These are phyloP conservation scores for Agelastica alni DNA, from an alignment of 2,888 invertebrate species.

Conservation along the genomic window DNA sequence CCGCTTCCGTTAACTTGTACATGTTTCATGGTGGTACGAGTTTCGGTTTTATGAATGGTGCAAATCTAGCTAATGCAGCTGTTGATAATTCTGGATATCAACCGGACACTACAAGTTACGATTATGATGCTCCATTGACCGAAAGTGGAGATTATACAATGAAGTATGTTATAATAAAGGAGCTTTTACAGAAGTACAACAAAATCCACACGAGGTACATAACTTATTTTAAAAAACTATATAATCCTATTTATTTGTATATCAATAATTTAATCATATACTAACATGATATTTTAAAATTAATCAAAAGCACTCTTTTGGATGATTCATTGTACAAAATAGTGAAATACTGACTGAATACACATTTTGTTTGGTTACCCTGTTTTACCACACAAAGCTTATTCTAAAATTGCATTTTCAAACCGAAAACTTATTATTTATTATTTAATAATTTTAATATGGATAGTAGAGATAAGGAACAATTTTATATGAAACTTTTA, in stretches of 20 bases:
- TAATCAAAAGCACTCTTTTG: no score
- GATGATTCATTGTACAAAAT: no score
- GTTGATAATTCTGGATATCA: conserved; percentile 48
- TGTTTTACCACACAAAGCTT: no score
- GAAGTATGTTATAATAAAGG: conserved; percentile 73
- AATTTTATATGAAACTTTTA: no score
- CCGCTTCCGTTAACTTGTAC: conserved; percentile 78
- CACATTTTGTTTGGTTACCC: no score
- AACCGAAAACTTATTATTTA: no score
- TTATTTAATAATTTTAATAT: no score
- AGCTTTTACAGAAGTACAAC: conserved; percentile 55
- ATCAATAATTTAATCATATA: background rate
- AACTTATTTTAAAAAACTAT: no score
- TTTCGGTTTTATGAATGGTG: conserved; percentile 71
- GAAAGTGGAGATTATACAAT: conserved; percentile 89
- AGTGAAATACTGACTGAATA: no score
- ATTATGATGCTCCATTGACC: conserved; percentile 82
- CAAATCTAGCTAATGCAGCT: conserved; percentile 32
- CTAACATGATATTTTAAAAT: no score
- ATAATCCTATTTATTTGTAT: background rate
- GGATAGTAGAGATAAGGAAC: no score
- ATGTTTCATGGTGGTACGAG: conserved; percentile 95
- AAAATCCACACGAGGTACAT: conserved; percentile 44
- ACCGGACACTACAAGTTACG: conserved; percentile 58
- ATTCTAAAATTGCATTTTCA: no score